Conservation (phyloP, 1,140 invertebrate genomes). For the Uloborus diversus region DNA sequence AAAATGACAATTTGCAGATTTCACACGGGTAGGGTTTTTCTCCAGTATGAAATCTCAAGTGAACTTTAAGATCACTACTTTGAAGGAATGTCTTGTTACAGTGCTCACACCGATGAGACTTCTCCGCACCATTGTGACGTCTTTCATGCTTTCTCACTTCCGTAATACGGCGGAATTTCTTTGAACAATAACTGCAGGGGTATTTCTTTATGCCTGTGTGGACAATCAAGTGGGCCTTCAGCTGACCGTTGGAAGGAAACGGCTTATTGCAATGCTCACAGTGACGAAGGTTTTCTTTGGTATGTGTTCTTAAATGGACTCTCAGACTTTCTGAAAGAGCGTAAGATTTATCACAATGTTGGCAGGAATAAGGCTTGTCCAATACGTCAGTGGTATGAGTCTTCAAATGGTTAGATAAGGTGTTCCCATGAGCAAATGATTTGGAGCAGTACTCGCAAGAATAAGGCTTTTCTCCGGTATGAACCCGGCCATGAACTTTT, state of each 20-base stretch:
- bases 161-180: conserved; percentile 90
- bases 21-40: no score
- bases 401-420: neutral
- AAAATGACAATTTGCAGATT: no score
- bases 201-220: conserved; percentile 79
- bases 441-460: neutral
- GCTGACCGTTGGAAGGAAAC: conserved; percentile 68
- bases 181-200: conserved; percentile 81
- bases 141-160: conserved; percentile 88
- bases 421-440: neutral
- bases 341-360: neutral
- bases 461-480: no score
- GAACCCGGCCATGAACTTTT: no score
- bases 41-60: no score
- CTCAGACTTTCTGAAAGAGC: neutral
- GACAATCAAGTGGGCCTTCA: conserved; percentile 85
- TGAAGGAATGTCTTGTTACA: conserved; percentile 9
- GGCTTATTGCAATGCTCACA: conserved; percentile 63
- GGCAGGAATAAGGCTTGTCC: neutral
- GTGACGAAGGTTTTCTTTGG: conserved; percentile 72
- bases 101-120: conserved; percentile 54
- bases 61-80: no score
- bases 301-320: no score
- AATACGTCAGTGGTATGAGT: neutral
- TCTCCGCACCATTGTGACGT: conserved; percentile 30